Evolutionary conservation across 1,140 invertebrate species (phyloP).

Genomic region (Homalodisca vitripennis): DNA sequence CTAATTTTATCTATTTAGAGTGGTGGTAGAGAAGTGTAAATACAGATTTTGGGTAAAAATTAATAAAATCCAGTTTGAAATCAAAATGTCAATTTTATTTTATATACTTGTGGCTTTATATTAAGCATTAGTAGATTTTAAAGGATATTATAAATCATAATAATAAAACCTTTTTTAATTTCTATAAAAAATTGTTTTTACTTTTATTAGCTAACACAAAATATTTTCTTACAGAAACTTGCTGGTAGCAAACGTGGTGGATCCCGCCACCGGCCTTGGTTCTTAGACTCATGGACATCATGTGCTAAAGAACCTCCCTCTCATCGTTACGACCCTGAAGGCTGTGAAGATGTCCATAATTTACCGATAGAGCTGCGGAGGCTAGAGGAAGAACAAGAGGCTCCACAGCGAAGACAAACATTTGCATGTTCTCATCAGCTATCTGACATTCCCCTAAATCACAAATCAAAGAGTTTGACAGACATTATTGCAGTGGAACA

Average conservation of each 20-base stretch:
- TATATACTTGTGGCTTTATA: too few species aligned
- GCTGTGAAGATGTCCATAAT: conserved; percentile 66
- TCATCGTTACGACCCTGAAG: conserved; percentile 52
- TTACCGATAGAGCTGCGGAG: conserved; percentile 86
- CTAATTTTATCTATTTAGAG: too few species aligned
- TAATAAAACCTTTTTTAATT: too few species aligned
- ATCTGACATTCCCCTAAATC: conserved; percentile 50
- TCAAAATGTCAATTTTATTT: too few species aligned
- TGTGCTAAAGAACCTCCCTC: conserved; percentile 54
- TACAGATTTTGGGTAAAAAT: too few species aligned
- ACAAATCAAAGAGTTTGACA: conserved; percentile 76
- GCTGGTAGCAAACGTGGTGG: conserved; percentile 66
- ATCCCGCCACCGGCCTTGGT: conserved; percentile 63
- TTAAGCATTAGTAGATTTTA: too few species aligned
- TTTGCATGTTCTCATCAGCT: conserved; percentile 52
- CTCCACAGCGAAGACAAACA: conserved; percentile 53
- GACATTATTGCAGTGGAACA: conserved; percentile 66
- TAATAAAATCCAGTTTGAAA: too few species aligned
- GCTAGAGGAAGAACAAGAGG: conserved; percentile 66
- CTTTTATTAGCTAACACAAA: too few species aligned
- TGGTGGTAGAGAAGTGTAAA: too few species aligned
- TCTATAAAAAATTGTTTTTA: too few species aligned
- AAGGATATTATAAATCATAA: too few species aligned
- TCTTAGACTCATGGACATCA: conserved; percentile 73
- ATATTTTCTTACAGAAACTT: conserved; percentile 61